Evolutionary conservation across 2,797 vertebrate genomes (phyloP).

Genomic region (Paguma larvata): DNA sequence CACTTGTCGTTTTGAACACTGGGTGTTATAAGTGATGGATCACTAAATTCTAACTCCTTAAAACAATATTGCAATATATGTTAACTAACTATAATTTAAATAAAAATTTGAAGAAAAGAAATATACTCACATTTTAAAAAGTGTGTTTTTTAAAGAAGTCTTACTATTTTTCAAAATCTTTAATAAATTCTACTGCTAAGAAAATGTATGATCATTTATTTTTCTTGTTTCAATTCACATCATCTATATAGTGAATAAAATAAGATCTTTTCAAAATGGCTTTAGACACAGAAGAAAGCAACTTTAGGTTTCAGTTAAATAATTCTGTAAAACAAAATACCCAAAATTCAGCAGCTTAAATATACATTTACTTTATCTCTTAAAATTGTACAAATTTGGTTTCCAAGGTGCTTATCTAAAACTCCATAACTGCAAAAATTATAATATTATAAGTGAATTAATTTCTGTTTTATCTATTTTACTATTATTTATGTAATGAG

Average conservation of each 20-base stretch:
- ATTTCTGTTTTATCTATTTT: neutral
- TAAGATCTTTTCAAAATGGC: neutral
- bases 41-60: too few relatives aligned
- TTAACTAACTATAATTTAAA: too few relatives aligned
- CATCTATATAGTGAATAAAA: neutral
- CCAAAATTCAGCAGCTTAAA: neutral
- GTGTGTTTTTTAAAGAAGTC: neutral
- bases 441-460: neutral
- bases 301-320: neutral
- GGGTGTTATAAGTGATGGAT: too few relatives aligned
- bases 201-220: neutral
- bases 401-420: neutral
- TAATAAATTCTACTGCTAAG: neutral
- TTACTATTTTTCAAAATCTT: neutral
- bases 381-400: neutral
- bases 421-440: neutral
- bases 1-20: too few relatives aligned
- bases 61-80: too few relatives aligned
- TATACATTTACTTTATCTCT: neutral
- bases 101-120: neutral
- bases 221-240: neutral
- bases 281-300: neutral
- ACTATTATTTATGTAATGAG: neutral
- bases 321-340: neutral
- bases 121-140: neutral